Evolutionary conservation across 2,113 vertebrate genomes (phyloP).

Genomic region (Petromus typicus): DNA sequence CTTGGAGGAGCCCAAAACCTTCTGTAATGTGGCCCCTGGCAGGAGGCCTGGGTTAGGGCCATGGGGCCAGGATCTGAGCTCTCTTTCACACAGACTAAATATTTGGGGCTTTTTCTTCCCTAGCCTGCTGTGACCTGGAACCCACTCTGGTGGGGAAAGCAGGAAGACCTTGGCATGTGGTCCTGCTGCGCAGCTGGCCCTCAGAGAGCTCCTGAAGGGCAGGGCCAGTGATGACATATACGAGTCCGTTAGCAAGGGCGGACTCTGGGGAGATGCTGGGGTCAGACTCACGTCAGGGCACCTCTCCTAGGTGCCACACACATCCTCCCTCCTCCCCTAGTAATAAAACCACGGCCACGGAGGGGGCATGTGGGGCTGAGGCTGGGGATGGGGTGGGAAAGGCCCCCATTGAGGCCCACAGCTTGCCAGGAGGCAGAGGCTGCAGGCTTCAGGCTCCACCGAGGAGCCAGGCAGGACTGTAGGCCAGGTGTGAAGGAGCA

Average conservation of each 20-base stretch:
- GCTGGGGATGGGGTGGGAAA: neutral
- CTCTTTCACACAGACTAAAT: slow-evolving; percentile 59
- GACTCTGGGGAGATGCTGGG: neutral
- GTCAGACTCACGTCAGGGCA: neutral
- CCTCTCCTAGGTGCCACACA: neutral
- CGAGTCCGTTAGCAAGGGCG: no score
- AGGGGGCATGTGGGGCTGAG: neutral
- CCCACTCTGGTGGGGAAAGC: neutral
- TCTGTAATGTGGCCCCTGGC: slow-evolving; percentile 37
- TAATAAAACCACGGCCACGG: neutral
- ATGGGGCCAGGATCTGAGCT: neutral
- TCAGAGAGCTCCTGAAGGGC: accelerated
- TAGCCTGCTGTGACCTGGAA: neutral
- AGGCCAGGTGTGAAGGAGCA: neutral
- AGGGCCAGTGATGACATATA: accelerated
- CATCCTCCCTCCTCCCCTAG: neutral
- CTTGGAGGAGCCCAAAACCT: neutral
- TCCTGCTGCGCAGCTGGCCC: neutral
- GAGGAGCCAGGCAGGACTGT: no score
- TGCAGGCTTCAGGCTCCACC: neutral
- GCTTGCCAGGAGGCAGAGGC: neutral
- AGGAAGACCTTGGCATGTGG: neutral
- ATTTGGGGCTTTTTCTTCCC: slow-evolving; percentile 63
- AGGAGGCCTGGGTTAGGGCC: neutral
- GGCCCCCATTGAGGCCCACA: neutral